These are phyloP conservation scores for Harpalus rubripes DNA, from an alignment of 2,888 invertebrate genomes.

Conservation along the genomic window DNA sequence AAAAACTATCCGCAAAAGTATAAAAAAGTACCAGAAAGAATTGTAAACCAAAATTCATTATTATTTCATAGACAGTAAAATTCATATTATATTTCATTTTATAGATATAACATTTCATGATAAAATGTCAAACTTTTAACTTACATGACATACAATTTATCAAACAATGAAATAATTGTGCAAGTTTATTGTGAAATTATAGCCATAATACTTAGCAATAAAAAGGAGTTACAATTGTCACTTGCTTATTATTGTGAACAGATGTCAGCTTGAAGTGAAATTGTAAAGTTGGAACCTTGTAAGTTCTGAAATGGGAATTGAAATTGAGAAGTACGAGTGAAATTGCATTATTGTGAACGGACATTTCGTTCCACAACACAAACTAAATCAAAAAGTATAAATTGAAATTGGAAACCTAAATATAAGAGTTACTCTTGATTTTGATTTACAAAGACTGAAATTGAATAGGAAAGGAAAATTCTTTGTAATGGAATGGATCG, in stretches of 20 bases:
- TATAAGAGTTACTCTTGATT: not conserved
- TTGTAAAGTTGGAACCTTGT: conserved; percentile 25
- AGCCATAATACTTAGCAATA: not conserved
- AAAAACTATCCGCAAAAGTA: too few relatives aligned
- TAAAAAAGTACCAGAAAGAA: too few relatives aligned
- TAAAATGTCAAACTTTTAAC: too few relatives aligned
- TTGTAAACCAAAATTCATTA: too few relatives aligned
- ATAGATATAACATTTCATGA: too few relatives aligned
- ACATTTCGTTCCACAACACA: conserved; percentile 30
- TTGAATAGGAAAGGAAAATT: conserved; percentile 9
- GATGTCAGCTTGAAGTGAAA: conserved; percentile 32
- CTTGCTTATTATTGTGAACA: conserved; percentile 17
- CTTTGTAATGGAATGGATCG: conserved; percentile 6
- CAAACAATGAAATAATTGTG: not conserved
- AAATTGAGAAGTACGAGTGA: conserved; percentile 17
- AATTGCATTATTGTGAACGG: conserved; percentile 33
- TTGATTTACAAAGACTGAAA: conserved; percentile 7
- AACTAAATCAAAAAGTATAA: conserved; percentile 46
- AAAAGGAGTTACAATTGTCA: conserved; percentile 5
- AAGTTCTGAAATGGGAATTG: conserved; percentile 31
- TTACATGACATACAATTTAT: not conserved
- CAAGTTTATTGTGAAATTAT: not conserved
- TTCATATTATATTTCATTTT: too few relatives aligned
- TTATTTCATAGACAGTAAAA: too few relatives aligned
- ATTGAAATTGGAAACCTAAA: conserved; percentile 45